Conservation (phyloP, 1,140 invertebrate species). For the Hermatobates lingyangjiaoensis region DNA sequence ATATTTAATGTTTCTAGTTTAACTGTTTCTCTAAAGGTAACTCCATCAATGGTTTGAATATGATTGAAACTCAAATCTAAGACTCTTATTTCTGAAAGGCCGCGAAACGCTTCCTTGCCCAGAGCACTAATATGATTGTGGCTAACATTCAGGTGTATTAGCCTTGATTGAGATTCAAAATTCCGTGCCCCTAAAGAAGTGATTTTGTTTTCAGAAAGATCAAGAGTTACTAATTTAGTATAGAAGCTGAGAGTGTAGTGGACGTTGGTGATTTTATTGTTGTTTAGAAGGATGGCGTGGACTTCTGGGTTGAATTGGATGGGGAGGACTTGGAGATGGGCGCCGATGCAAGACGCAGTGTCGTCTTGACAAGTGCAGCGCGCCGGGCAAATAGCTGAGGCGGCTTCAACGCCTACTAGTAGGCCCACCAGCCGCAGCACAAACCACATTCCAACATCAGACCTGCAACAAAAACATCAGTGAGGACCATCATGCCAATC, state of each 20-base stretch:
- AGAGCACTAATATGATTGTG: slow-evolving; percentile 47
- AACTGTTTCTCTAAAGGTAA: slow-evolving; percentile 49
- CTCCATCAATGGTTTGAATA: slow-evolving; percentile 44
- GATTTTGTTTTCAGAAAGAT: slow-evolving; percentile 64
- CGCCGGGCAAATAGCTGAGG: slow-evolving; percentile 45
- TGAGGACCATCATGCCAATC: too few relatives aligned
- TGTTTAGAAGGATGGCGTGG: slow-evolving; percentile 50
- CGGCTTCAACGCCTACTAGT: slow-evolving; percentile 15
- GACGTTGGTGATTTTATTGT: slow-evolving; percentile 49
- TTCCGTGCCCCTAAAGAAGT: slow-evolving; percentile 54
- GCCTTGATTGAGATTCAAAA: slow-evolving; percentile 49
- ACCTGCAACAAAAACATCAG: slow-evolving; percentile 9
- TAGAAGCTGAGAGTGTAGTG: slow-evolving; percentile 57
- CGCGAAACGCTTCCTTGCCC: slow-evolving; percentile 53
- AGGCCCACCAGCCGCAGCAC: slow-evolving; percentile 7
- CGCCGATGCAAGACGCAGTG: slow-evolving; percentile 48
- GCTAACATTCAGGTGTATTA: slow-evolving; percentile 54
- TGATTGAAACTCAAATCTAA: slow-evolving; percentile 60
- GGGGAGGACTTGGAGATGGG: slow-evolving; percentile 59
- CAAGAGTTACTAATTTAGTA: slow-evolving; percentile 51
- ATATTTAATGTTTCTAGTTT: slow-evolving; percentile 51
- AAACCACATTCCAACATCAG: slow-evolving; percentile 11
- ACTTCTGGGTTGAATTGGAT: slow-evolving; percentile 74
- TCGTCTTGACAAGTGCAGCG: slow-evolving; percentile 66
- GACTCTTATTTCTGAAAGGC: slow-evolving; percentile 40